Percentiles rank a stretch among this genome's conserved stretches.
These are phyloP conservation scores for Nymphalis c-album DNA, from an alignment of 2,888 invertebrate species.

Conservation along the genomic window DNA sequence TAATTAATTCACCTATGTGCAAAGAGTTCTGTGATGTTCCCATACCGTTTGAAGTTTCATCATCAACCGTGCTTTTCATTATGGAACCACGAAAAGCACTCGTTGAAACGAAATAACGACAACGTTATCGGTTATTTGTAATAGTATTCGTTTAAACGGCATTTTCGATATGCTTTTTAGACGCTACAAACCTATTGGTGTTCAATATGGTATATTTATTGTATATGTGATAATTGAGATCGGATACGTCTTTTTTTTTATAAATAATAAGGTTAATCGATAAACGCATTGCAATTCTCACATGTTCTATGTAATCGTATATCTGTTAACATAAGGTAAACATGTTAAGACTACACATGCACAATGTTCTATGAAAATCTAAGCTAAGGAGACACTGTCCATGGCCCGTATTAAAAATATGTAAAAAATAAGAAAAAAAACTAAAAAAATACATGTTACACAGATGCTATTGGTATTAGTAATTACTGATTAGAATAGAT, in stretches of 20 bases:
- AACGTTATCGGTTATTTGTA: constrained; percentile 12
- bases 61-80: constrained; percentile 41
- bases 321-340: constrained; percentile 69
- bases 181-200: constrained; percentile 42
- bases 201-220: constrained; percentile 42
- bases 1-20: constrained; percentile 21
- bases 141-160: constrained; percentile 8
- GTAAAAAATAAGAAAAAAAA: constrained; percentile 21
- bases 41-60: constrained; percentile 15
- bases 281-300: constrained; percentile 66
- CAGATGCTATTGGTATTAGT: constrained; percentile 29
- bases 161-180: constrained; percentile 39
- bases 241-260: constrained; percentile 60
- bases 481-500: constrained; percentile 26
- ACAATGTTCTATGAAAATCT: constrained; percentile 62
- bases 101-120: constrained; percentile 33
- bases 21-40: constrained; percentile 29
- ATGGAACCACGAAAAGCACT: constrained; percentile 35
- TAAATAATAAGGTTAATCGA: constrained; percentile 54
- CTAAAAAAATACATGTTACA: constrained; percentile 28
- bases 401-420: constrained; percentile 21
- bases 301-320: constrained; percentile 67
- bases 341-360: constrained; percentile 57
- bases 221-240: constrained; percentile 41
- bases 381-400: constrained; percentile 22